Evolutionary conservation across 2,888 invertebrate genomes (phyloP).

Genomic region (Polyommatus iphigenia): DNA sequence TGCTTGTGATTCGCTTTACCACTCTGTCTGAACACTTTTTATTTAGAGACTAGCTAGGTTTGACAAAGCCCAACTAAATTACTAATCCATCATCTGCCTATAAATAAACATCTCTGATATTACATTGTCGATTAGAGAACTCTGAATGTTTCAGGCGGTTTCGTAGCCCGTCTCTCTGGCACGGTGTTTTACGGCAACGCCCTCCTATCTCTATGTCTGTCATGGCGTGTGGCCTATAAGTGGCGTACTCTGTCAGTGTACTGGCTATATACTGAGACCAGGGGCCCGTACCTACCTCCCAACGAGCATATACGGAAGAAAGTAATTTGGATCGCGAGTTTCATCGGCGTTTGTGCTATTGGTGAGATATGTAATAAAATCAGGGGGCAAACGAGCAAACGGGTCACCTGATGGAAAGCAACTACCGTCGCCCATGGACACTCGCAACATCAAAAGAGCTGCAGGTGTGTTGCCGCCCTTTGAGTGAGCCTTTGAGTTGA

Average conservation of each 20-base stretch:
- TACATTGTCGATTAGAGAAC: background rate
- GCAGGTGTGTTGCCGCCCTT: no score
- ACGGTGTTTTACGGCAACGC: constrained; percentile 79
- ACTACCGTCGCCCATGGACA: no score
- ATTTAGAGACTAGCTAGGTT: no score
- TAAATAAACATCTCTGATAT: no score
- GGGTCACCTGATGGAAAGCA: no score
- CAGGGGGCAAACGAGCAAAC: no score
- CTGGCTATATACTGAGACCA: constrained; percentile 55
- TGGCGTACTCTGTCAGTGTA: constrained; percentile 54
- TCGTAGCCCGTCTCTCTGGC: constrained; percentile 60
- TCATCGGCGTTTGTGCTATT: constrained; percentile 52
- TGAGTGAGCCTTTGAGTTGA: background rate
- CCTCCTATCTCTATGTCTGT: constrained; percentile 72
- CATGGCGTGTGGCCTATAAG: constrained; percentile 62
- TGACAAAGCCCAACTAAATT: no score
- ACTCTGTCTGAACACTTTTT: no score
- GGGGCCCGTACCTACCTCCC: constrained; percentile 48
- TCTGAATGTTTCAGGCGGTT: constrained; percentile 48
- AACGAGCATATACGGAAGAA: constrained; percentile 52
- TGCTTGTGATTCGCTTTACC: no score
- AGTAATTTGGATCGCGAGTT: constrained; percentile 48
- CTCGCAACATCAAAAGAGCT: no score
- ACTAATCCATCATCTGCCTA: no score
- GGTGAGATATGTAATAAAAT: constrained; percentile 33